Conservation (phyloP, 1,140 invertebrate genomes). For the Heliothis virescens region DNA sequence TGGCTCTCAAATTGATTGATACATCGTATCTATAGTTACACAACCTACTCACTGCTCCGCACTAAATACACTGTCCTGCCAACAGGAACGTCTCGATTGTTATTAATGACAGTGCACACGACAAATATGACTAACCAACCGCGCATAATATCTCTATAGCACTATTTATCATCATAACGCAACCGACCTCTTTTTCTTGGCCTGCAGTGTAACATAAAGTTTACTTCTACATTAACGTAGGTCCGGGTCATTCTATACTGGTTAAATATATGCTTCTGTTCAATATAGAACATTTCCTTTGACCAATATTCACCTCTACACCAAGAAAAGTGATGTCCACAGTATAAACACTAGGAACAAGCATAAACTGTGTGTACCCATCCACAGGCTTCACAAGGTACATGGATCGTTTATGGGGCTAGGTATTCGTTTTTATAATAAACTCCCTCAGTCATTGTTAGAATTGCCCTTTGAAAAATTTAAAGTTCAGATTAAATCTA, state of each 20-base stretch:
- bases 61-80: conserved; percentile 24
- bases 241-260: conserved; percentile 4
- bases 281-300: background rate
- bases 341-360: too few relatives aligned
- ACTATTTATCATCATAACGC: conserved; percentile 22
- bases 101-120: conserved; percentile 23
- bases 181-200: conserved; percentile 23
- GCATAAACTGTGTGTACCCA: too few relatives aligned
- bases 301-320: too few relatives aligned
- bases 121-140: conserved; percentile 32
- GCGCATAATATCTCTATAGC: conserved; percentile 26
- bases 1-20: conserved; percentile 10
- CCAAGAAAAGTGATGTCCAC: too few relatives aligned
- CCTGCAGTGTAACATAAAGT: background rate
- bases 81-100: conserved; percentile 32
- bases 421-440: too few relatives aligned
- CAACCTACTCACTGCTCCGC: background rate
- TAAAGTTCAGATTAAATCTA: too few relatives aligned
- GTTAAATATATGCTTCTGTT: background rate
- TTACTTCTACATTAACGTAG: background rate
- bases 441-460: too few relatives aligned
- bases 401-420: too few relatives aligned
- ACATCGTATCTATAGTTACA: background rate
- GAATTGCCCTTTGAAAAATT: too few relatives aligned
- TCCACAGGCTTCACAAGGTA: too few relatives aligned